Evolutionary conservation across 2,797 vertebrate species (phyloP), one percentile per base, ranked within the genome.

Genomic region (Gallinago solitaria): DNA sequence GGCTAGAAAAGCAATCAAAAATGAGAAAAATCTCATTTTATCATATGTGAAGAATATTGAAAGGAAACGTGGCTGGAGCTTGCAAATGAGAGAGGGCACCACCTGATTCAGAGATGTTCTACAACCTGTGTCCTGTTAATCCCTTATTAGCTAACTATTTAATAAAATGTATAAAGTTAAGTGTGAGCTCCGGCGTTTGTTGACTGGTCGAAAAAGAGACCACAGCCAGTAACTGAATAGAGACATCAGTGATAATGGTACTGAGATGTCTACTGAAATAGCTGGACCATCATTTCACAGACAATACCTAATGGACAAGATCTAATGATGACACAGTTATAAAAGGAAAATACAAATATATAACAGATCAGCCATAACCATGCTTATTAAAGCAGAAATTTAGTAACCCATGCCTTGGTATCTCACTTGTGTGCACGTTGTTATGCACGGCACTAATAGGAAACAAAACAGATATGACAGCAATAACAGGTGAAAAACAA

Each of bases 241-340:
- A 64, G 8, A 28, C 16, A n/a, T 37, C 0, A 0, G 17, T 45
- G 28, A 12, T 16, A 73, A 30, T 1, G 9, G n/a, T 25, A 25
- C 25, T n/a, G 20, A 63, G 30, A 37, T 11, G 7, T 16, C 39
- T 67, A 19, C 30, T 41, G 35, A 18, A 64, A 64, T 15, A 16
- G 32, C 41, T 60, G 18, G 25, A 64, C 14, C 7, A 9, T 24
- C 11, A 24, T 79, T 82, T 79, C 24, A 61, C 0, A 1, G 30
- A 13, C 70, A 70, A 61, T 32, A 39, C 4, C 17, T 56, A 37
- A 56, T 7, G 8, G 32, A 37, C 51, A 75, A 74, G 23, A 37
- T 10, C 45, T 82, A 69, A 51, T 5, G 23, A 33, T 37, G 23
- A 28, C 35, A 41, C 56, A 37, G 7, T 18, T 69, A 50, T 2